Conservation (phyloP, 2,797 vertebrate species). For the Pangasius krempfi region DNA sequence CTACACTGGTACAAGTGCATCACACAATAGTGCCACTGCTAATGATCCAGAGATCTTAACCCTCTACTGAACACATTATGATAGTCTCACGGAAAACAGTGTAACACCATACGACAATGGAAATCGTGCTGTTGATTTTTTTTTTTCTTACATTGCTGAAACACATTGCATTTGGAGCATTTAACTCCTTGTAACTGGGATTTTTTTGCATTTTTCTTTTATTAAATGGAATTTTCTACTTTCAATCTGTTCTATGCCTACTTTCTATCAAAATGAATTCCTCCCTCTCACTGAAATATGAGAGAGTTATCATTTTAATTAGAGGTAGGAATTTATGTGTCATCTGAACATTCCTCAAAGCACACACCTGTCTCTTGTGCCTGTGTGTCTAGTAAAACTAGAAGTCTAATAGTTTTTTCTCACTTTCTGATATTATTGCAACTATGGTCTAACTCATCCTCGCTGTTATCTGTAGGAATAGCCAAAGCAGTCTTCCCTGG, state of each 20-base stretch:
- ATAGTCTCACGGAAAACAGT: neutral
- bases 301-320: neutral
- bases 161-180: neutral
- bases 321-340: neutral
- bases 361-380: neutral
- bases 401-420: neutral
- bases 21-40: neutral
- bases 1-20: neutral
- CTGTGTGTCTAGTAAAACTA: neutral
- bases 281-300: neutral
- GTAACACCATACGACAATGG: neutral
- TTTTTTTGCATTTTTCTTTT: neutral
- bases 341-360: neutral
- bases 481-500: neutral
- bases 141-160: neutral
- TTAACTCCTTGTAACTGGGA: neutral
- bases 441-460: neutral
- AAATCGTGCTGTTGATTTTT: neutral
- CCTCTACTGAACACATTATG: neutral
- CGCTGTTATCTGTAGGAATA: neutral
- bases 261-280: neutral
- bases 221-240: neutral
- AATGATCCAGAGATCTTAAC: neutral
- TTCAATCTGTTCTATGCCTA: neutral
- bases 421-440: neutral